These are phyloP conservation scores for Euthynnus affinis DNA, from an alignment of 2,797 vertebrate species.

Conservation along the genomic window DNA sequence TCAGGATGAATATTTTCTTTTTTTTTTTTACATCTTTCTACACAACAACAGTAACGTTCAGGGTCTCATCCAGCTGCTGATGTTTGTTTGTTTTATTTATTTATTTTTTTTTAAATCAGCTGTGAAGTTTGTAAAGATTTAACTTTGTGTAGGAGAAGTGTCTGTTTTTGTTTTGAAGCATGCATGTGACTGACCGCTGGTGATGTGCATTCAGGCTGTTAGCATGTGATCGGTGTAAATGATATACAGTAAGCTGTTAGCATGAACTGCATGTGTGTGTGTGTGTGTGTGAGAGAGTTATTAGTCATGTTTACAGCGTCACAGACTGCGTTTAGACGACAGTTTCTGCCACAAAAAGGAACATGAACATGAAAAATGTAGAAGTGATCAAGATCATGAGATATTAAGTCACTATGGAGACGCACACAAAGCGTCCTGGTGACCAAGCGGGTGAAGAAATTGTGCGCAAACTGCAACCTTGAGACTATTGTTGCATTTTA, in stretches of 20 bases:
- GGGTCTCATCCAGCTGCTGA: neutral
- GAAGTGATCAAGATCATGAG: too few species aligned
- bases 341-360: neutral
- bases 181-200: conserved; percentile 11
- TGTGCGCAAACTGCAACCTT: too few species aligned
- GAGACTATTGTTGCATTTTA: too few species aligned
- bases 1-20: neutral
- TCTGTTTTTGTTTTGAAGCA: neutral
- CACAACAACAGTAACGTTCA: conserved; percentile 5
- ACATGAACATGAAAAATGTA: neutral
- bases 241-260: neutral
- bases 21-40: conserved; percentile 1
- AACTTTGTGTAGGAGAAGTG: neutral
- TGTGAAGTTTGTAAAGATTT: neutral
- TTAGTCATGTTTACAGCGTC: neutral
- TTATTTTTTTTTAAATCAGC: neutral
- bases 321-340: neutral
- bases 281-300: neutral
- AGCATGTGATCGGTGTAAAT: neutral
- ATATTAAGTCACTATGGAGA: too few species aligned
- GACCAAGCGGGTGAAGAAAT: too few species aligned
- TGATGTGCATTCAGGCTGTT: conserved; percentile 13
- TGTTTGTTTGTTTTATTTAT: neutral
- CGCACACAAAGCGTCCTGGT: too few species aligned
- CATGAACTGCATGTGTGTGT: neutral